phyloP scores from a whole-genome alignment of 2,113 vertebrate species.

The Forbesichthys agassizii region DNA sequence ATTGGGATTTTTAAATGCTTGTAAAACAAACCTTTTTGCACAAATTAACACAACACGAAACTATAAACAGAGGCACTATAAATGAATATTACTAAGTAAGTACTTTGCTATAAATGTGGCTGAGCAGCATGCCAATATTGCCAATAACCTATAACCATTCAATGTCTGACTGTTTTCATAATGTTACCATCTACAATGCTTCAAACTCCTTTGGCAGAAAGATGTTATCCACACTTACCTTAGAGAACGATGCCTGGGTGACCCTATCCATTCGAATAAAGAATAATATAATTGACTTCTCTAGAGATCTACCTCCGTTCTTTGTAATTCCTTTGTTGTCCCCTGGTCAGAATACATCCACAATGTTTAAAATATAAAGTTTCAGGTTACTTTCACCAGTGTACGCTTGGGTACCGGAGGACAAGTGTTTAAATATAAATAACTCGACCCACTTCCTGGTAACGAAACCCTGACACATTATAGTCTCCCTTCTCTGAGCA shows the following conservation, averaged over 20 bases:
- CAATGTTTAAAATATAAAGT: conserved; percentile 59
- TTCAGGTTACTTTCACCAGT: conserved; percentile 64
- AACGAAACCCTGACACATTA: conserved; percentile 70
- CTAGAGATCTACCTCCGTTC: conserved; percentile 12
- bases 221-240: conserved; percentile 55
- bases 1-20: no score
- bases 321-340: conserved; percentile 20
- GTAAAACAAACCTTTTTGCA: no score
- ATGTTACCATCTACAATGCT: background rate
- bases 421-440: conserved; percentile 79
- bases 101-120: background rate
- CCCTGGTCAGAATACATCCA: conserved; percentile 14
- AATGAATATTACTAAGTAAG: background rate
- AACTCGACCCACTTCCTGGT: conserved; percentile 78
- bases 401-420: conserved; percentile 49
- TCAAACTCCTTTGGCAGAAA: background rate
- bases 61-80: no score
- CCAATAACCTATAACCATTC: background rate
- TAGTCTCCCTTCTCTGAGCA: conserved; percentile 46
- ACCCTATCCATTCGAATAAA: conserved; percentile 12
- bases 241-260: conserved; percentile 21
- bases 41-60: no score
- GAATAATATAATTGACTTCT: conserved; percentile 21
- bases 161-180: background rate
- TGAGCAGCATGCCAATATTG: background rate